phyloP scores from a whole-genome alignment of 64 coral and sea anemone species.

The Montipora efflorescens region DNA sequence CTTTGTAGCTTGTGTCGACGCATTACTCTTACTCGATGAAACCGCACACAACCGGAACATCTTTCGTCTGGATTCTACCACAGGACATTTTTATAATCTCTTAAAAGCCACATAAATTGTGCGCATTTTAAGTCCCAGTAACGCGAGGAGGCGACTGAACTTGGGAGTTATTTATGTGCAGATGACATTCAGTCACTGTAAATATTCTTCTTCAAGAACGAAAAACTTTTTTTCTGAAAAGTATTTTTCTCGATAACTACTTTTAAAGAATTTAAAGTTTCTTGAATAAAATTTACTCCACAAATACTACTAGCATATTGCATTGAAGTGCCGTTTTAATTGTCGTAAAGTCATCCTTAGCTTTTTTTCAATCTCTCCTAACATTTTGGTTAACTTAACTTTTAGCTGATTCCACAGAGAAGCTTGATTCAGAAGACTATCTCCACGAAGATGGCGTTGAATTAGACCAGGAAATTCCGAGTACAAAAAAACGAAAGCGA shows the following conservation, averaged over 20 bases:
- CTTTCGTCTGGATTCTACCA: background rate
- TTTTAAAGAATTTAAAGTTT: background rate
- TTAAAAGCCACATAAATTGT: background rate
- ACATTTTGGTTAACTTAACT: background rate
- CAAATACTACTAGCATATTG: background rate
- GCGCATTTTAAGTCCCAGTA: background rate
- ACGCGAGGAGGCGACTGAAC: background rate
- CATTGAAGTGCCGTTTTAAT: background rate
- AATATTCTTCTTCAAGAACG: background rate
- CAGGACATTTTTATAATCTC: background rate
- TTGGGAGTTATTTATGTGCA: background rate
- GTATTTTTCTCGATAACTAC: background rate
- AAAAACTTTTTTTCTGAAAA: background rate
- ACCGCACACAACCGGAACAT: background rate
- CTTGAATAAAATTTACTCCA: background rate
- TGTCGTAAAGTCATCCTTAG: background rate
- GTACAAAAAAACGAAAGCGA: conserved; percentile 71
- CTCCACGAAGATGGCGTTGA: background rate
- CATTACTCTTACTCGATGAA: background rate
- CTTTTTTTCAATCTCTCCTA: background rate
- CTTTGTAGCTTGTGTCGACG: background rate
- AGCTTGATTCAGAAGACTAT: conserved; percentile 38
- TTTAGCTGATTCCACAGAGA: conserved; percentile 45
- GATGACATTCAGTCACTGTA: too few species aligned
- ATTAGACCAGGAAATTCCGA: conserved; percentile 49